These are phyloP conservation scores for Stramonita haemastoma DNA, from an alignment of 2,888 invertebrate genomes.

Conservation along the genomic window DNA sequence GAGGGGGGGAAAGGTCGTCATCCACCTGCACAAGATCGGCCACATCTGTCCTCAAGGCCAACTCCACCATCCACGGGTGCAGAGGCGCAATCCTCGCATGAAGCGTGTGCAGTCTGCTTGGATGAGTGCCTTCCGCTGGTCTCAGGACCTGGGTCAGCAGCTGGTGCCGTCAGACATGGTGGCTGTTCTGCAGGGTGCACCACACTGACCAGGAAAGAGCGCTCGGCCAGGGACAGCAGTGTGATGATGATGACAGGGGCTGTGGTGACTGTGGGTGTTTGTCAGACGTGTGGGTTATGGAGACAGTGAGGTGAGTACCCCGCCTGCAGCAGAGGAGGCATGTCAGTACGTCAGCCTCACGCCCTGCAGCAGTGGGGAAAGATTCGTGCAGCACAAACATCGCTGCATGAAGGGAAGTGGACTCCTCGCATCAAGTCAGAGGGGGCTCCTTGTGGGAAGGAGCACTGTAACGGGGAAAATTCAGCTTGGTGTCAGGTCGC, in stretches of 20 bases:
- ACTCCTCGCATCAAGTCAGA: neutral
- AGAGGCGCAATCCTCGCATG: neutral
- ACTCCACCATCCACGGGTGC: neutral
- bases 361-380: neutral
- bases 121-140: constrained; percentile 29
- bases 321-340: neutral
- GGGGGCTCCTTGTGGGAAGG: neutral
- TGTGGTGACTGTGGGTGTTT: neutral
- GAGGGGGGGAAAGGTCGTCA: no score
- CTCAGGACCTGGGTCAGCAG: neutral
- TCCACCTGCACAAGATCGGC: constrained; percentile 21
- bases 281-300: neutral
- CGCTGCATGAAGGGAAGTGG: neutral
- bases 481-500: no score
- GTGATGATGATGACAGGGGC: neutral
- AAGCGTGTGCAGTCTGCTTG: neutral
- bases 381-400: neutral
- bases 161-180: neutral
- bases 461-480: neutral
- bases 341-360: neutral
- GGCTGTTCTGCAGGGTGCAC: neutral
- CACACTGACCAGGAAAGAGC: neutral
- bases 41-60: constrained; percentile 26
- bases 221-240: neutral
- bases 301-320: neutral